Base-by-base conservation (phyloP, 2,113 vertebrate species). In the Pyxicephalus adspersus region DNA sequence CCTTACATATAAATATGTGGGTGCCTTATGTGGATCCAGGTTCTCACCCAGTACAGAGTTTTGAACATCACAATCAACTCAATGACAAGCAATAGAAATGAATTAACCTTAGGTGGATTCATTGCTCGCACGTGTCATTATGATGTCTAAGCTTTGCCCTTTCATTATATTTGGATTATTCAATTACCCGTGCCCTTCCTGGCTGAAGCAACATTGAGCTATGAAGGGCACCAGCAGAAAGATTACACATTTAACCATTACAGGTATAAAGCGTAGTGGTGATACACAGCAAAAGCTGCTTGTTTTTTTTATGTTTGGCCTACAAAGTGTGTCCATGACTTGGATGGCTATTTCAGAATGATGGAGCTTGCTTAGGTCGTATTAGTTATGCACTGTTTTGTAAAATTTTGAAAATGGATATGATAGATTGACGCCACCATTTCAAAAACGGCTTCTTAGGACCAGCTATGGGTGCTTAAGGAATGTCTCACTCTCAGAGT, bases 81-180 rank as follows among this genome's bases (percentile, higher is more conserved):
- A 5, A 15, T 51, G 66, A 50, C 22, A 22, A 68, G 38, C 4
- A 23, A 50, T 68, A 25, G 17, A 68, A 38, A 68, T 38, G n/a
- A 68, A 68, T 68, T 68, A 68, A 45, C 66, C 25, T 45, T 23
- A 51, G 38, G 23, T 23, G 52, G 67, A 71, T 71, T 54, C 50
- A 71, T 71, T 52, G 67, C 67, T 54, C 19, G 9, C 25, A 52
- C 11, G 28, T 7, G 50, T 54, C 67, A 71, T 15, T 54, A 28
- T 54, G 67, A 3, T 54, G 26, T 54, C 45, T 54, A 28, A 71
- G 67, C 17, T 54, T 54, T 54, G 52, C 67, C 45, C 67, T 71
- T 71, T 26, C 67, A 71, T 71, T 71, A 52, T 71, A 52, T 45
- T 54, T 71, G 67, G 67, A 71, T 71, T 52, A 71, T 54, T 52